Conservation (phyloP, 2,888 invertebrate species). For the Catonia carolina region DNA sequence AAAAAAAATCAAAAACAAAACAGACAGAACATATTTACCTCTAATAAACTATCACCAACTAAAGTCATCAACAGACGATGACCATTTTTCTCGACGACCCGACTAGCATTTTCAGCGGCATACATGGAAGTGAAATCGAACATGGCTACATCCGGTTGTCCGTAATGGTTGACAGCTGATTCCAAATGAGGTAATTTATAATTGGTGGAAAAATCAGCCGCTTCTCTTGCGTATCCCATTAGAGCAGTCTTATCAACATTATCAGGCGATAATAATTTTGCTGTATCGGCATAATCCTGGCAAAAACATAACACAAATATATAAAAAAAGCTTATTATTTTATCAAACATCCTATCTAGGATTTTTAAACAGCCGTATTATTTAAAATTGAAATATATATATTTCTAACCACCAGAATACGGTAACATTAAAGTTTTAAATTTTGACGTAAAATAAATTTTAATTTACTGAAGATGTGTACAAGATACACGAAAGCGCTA, state of each 20-base stretch:
- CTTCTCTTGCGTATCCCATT: slow-evolving; percentile 86
- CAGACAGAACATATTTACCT: too few relatives aligned
- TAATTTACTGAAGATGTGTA: too few relatives aligned
- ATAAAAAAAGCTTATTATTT: not conserved
- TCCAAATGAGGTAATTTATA: slow-evolving; percentile 79
- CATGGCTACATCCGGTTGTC: slow-evolving; percentile 95
- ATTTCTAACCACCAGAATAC: too few relatives aligned
- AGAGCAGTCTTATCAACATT: slow-evolving; percentile 89
- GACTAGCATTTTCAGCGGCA: slow-evolving; percentile 90
- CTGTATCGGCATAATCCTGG: slow-evolving; percentile 86
- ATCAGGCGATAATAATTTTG: slow-evolving; percentile 72
- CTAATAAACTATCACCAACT: slow-evolving; percentile 93
- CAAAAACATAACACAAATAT: slow-evolving; percentile 22
- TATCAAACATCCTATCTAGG: too few relatives aligned
- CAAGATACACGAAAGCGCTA: too few relatives aligned
- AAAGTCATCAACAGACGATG: slow-evolving; percentile 79
- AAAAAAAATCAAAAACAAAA: too few relatives aligned
- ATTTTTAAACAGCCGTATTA: too few relatives aligned
- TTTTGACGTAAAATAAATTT: too few relatives aligned
- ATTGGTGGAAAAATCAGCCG: slow-evolving; percentile 89
- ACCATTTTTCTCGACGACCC: slow-evolving; percentile 68
- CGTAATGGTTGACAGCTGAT: slow-evolving; percentile 96
- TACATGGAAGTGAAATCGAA: slow-evolving; percentile 99
- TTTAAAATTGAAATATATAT: too few relatives aligned
- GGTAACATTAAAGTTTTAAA: too few relatives aligned